Base-by-base conservation (phyloP, 2,888 invertebrate species). In the Bombylius major region DNA sequence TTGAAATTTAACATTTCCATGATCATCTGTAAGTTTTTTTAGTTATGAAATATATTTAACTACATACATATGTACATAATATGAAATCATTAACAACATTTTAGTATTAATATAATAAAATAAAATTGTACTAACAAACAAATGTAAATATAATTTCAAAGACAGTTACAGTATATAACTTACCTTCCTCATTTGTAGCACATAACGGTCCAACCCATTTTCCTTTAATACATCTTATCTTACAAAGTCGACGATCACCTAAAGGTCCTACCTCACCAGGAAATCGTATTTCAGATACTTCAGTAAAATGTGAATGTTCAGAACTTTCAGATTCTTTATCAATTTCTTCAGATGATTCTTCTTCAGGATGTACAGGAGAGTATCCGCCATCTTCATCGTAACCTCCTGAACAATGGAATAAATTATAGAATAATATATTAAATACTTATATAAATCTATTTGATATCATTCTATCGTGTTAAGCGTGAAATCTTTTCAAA, bases 191-290 rank as follows among this genome's bases (percentile, higher is more conserved):
- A 53, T 71, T 72, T 60, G 79, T 80, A 52, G 84, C 84, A 70
- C 89, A 89, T 31, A 89, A 76, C 1, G 89, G 89, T 4, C 89
- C 89, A 47, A 88, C 86, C 89, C 89, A 89, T 69, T 86, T 84
- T 50, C 89, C 89, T 67, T 85, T 86, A 58, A 89, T 83, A 68
- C 89, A 89, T 70, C 89, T 88, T 62, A 89, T 87, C 73, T 89
- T 89, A 73, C 89, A 89, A 55, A 87, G 79, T 34, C 87, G 77
- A 56, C 82, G 78, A 68, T 87, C 87, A 60, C 83, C 83, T 58
- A 85, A 73, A 5, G 86, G 85, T 12, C 86, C 86, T 60, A 88
- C 82, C 61, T 86, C 78, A 23, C 87, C 87, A n/a, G 85, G 83
- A 71, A 89, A 89, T 59, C 74, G 73, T 58, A 75, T 72, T 63